Evolutionary conservation across 2,888 invertebrate species (phyloP), one percentile per base, ranked within the genome.

Genomic region (Cephalotes varians): DNA sequence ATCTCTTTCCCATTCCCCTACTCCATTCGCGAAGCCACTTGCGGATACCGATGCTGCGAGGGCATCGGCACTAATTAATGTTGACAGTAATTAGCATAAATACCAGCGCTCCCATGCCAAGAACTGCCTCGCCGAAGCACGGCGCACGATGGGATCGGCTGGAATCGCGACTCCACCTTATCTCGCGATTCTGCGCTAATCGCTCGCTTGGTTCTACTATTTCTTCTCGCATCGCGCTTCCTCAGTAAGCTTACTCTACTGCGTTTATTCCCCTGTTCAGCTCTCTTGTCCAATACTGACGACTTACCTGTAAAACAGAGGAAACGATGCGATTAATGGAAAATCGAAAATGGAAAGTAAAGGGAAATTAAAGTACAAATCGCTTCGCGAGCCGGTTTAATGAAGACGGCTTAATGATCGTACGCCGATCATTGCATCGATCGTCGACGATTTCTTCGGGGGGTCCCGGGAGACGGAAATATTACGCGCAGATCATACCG

Each of bases 61-160:
- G 88, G 82, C 83, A 89, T 86, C 88, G 90, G 90, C 91, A 92
- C 93, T 94, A 94, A 94, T 94, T 94, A 94, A 94, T 93, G 91
- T 93, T 93, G 93, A 93, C 92, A 92, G 93, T 94, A 94, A 94
- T 94, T 94, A 94, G 93, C 94, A 94, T 94, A 94, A 94, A 94
- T 94, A 94, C 93, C 93, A 92, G 91, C 91, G 92, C 92, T 93
- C 92, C 91, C 91, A 91, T 89, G 91, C 90, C 89, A 83, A 85
- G 87, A 86, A 83, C 84, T 88, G 83, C 80, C 87, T n/a, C n/a
- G n/a, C n/a, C 85, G 74, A 74, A 69, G 80, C 72, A 47, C 82
- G 62, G 76, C 84, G 83, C 82, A 83, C 87, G 85, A 86, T 91
- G 91, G 15, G 72, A 92, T 91, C 87, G 87, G 64, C 81, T 71